Percentiles rank a stretch among this genome's conserved stretches.
Evolutionary conservation across 2,888 invertebrate genomes (phyloP).

Genomic region (Hipparchia semele): DNA sequence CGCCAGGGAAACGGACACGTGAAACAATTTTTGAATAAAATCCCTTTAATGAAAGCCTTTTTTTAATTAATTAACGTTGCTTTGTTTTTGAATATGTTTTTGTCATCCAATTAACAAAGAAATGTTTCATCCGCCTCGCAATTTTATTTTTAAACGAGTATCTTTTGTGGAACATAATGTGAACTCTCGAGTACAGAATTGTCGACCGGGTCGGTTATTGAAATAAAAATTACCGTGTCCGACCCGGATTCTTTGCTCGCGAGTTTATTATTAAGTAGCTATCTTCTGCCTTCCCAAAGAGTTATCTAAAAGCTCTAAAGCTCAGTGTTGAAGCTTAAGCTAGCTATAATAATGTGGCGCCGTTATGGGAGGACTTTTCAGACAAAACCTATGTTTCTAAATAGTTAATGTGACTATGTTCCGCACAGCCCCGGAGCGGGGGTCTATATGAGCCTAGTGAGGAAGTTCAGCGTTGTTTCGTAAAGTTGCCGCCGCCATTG

Average conservation of each 20-base stretch:
- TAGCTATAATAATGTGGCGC: background rate
- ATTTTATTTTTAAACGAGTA: background rate
- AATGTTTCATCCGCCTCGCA: background rate
- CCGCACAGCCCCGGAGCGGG: conserved; percentile 17
- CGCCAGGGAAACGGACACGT: too few relatives aligned
- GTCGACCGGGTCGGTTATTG: too few relatives aligned
- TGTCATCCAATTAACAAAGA: too few relatives aligned
- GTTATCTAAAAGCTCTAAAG: conserved; percentile 6
- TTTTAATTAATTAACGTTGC: too few relatives aligned
- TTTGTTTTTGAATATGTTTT: too few relatives aligned
- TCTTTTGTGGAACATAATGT: background rate
- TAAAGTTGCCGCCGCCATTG: conserved; percentile 29
- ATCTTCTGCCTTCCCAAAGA: background rate
- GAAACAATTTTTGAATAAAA: too few relatives aligned
- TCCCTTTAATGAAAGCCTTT: too few relatives aligned
- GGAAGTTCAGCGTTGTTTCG: conserved; percentile 34
- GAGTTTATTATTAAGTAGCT: background rate
- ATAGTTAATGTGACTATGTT: conserved; percentile 28
- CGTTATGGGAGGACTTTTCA: conserved; percentile 5
- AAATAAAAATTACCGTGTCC: too few relatives aligned
- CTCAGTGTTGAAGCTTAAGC: conserved; percentile 3
- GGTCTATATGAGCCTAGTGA: conserved; percentile 32
- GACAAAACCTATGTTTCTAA: conserved; percentile 23
- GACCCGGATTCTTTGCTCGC: too few relatives aligned
- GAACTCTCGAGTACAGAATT: too few relatives aligned